Percentiles rank a stretch among this genome's conserved stretches.
phyloP scores from a whole-genome alignment of 2,113 vertebrate genomes.

The Dicaeum eximium region DNA sequence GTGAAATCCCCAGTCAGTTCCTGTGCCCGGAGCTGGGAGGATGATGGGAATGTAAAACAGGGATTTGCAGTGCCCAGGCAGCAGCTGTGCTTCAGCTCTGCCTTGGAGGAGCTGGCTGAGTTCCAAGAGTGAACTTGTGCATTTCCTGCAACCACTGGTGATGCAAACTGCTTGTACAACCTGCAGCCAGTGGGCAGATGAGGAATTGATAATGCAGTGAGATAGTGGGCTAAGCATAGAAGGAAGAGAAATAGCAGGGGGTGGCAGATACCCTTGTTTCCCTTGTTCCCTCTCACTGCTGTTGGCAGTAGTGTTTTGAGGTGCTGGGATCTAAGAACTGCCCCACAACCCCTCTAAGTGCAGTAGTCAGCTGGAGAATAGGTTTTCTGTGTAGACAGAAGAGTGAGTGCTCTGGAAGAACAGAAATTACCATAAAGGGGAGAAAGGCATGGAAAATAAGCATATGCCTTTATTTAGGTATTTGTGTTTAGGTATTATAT shows the following conservation, averaged over 20 bases:
- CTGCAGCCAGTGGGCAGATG: background rate
- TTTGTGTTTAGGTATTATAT: background rate
- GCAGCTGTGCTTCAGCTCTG: background rate
- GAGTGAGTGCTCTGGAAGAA: background rate
- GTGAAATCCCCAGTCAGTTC: background rate
- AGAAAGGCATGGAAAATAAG: background rate
- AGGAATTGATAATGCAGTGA: background rate
- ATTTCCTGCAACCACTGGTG: background rate
- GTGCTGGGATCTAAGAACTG: background rate
- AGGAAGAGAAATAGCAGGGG: background rate
- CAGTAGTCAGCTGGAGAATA: background rate
- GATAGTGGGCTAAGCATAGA: background rate
- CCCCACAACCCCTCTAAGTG: too few species aligned
- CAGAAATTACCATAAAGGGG: background rate
- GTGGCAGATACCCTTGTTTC: background rate
- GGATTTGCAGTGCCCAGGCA: background rate
- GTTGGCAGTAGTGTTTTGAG: background rate
- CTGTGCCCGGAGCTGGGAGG: background rate
- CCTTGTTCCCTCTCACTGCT: background rate
- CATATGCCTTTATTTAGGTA: background rate
- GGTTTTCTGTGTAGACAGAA: background rate
- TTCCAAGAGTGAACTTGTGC: accelerated
- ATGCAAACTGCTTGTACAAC: background rate
- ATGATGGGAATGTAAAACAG: background rate
- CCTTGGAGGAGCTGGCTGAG: background rate